Evolutionary conservation across 2,888 invertebrate genomes (phyloP).

Genomic region (Anagyrus pseudococci): DNA sequence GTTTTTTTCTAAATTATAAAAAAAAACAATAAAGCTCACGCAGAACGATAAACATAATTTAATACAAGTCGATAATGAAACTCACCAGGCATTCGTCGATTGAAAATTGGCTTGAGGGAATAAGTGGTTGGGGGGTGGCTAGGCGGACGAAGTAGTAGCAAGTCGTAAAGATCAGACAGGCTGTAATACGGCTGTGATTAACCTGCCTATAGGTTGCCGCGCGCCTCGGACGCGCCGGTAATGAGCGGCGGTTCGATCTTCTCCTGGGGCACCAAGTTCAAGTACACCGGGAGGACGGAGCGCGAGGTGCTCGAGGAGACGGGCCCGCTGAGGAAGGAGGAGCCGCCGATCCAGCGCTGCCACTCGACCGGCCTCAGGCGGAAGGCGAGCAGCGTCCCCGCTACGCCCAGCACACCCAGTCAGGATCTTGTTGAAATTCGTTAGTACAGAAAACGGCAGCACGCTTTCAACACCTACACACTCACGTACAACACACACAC

Average conservation of each 20-base stretch:
- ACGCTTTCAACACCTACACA: constrained; percentile 14
- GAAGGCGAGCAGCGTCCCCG: constrained; percentile 87
- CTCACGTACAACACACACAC: neutral
- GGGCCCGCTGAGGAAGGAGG: constrained; percentile 65
- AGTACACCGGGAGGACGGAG: constrained; percentile 91
- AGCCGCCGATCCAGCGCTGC: constrained; percentile 69
- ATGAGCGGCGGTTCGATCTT: constrained; percentile 91
- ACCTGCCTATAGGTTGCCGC: constrained; percentile 74
- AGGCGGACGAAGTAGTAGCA: too few species aligned
- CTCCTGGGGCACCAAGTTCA: constrained; percentile 93
- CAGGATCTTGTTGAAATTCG: constrained; percentile 69
- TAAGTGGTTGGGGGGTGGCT: too few species aligned
- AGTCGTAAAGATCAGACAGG: too few species aligned
- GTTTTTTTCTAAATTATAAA: too few species aligned
- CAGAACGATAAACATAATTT: too few species aligned
- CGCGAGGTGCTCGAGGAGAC: constrained; percentile 87
- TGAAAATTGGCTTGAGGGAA: too few species aligned
- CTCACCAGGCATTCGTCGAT: too few species aligned
- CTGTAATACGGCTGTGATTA: too few species aligned
- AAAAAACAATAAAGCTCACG: too few species aligned
- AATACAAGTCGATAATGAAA: too few species aligned
- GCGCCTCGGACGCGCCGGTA: constrained; percentile 86
- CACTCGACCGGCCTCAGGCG: constrained; percentile 69
- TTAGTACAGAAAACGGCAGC: constrained; percentile 51
- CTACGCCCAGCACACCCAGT: constrained; percentile 85